Evolutionary conservation across 2,113 vertebrate genomes (phyloP).

Genomic region (Pseudopodoces humilis): DNA sequence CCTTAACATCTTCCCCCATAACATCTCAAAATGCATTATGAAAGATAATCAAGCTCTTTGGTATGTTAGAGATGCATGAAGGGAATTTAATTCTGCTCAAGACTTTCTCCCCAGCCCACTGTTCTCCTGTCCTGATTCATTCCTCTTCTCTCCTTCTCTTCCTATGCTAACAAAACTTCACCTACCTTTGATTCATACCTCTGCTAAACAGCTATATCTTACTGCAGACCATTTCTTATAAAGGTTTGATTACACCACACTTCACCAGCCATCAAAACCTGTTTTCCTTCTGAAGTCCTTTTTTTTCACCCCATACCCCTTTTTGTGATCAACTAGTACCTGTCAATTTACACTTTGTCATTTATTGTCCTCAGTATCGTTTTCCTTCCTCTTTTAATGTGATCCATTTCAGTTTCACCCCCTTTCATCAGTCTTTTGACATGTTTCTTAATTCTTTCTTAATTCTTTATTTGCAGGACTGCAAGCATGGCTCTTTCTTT

Average conservation of each 20-base stretch:
- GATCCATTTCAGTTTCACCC: not conserved
- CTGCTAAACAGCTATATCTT: not conserved
- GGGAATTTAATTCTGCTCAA: not conserved
- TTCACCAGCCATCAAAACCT: not conserved
- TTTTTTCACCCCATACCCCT: rapidly evolving
- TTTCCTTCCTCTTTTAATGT: not conserved
- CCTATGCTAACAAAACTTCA: not conserved
- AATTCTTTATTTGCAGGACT: not conserved
- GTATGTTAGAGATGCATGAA: not conserved
- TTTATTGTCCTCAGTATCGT: not conserved
- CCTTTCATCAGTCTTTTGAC: not conserved
- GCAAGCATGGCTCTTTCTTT: not conserved
- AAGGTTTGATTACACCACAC: not conserved
- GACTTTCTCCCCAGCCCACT: not conserved
- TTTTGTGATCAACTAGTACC: not conserved
- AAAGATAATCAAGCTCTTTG: not conserved
- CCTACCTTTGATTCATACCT: not conserved
- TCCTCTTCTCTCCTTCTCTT: not conserved
- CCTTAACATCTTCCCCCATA: not conserved
- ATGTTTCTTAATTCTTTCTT: not conserved
- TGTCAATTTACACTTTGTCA: not conserved
- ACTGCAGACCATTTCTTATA: not conserved
- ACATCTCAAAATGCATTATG: not conserved
- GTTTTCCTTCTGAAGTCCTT: not conserved
- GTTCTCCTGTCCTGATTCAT: not conserved